These are phyloP conservation scores for Agonopterix heracliana DNA, from an alignment of 2,888 invertebrate genomes.

Conservation along the genomic window DNA sequence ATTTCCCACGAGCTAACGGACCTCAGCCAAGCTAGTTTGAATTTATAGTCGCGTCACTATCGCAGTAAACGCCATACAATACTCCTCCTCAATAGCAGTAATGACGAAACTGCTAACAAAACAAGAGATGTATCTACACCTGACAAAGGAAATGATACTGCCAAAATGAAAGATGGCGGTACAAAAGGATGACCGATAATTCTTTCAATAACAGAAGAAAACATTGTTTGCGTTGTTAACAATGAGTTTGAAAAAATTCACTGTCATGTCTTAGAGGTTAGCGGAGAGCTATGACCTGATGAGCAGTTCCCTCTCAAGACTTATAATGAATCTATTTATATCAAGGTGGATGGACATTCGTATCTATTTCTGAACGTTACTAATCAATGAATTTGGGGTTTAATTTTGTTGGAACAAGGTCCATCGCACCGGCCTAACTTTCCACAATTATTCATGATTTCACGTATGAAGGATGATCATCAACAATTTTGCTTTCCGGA, in stretches of 20 bases:
- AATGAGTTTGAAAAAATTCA: slow-evolving; percentile 45
- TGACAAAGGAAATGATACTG: slow-evolving; percentile 20
- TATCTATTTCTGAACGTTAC: no score
- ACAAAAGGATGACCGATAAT: slow-evolving; percentile 74
- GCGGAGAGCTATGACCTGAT: slow-evolving; percentile 30
- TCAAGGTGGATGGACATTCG: no score
- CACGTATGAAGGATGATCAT: no score
- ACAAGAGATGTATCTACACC: slow-evolving; percentile 37
- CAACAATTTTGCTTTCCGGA: no score
- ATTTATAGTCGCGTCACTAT: slow-evolving; percentile 59
- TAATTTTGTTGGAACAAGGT: no score
- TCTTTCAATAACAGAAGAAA: slow-evolving; percentile 64
- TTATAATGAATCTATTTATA: background rate
- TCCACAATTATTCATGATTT: no score
- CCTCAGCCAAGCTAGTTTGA: slow-evolving; percentile 63
- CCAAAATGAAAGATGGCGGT: slow-evolving; percentile 54
- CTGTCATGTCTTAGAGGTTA: slow-evolving; percentile 45
- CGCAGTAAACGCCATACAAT: slow-evolving; percentile 46
- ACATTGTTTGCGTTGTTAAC: slow-evolving; percentile 61
- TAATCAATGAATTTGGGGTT: no score
- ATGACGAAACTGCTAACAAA: slow-evolving; percentile 31
- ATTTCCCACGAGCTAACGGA: slow-evolving; percentile 75
- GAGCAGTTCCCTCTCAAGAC: background rate
- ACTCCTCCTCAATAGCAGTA: slow-evolving; percentile 25
- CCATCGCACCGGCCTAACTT: no score